A percentile compares a stretch with the other conserved stretches of the same genome.
Conservation (phyloP, 1,140 invertebrate species). For the Homalodisca vitripennis region DNA sequence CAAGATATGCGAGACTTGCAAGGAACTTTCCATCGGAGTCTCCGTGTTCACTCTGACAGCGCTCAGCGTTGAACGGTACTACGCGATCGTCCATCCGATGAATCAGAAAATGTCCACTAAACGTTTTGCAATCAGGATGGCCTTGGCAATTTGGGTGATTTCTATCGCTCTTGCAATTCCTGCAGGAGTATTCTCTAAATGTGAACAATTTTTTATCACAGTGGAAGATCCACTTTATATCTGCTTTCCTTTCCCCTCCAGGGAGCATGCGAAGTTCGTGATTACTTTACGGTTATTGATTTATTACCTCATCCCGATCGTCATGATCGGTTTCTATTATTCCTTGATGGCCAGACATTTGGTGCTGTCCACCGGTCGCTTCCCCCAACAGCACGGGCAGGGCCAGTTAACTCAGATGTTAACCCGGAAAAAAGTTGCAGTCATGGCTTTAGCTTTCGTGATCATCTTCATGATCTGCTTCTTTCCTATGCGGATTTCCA, state of each 20-base stretch:
- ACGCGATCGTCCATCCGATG: slow-evolving; percentile 87
- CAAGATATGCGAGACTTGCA: slow-evolving; percentile 82
- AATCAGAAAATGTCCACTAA: slow-evolving; percentile 58
- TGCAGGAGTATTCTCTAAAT: slow-evolving; percentile 71
- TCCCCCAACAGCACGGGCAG: slow-evolving; percentile 66
- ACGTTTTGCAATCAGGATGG: slow-evolving; percentile 54
- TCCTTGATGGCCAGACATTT: slow-evolving; percentile 83
- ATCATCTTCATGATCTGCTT: slow-evolving; percentile 91
- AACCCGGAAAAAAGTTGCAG: slow-evolving; percentile 69
- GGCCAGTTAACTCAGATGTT: slow-evolving; percentile 59
- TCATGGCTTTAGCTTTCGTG: slow-evolving; percentile 93
- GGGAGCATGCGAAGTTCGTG: slow-evolving; percentile 54
- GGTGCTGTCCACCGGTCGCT: slow-evolving; percentile 74
- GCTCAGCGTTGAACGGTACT: slow-evolving; percentile 86
- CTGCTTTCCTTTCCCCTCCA: slow-evolving; percentile 65
- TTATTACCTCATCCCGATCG: slow-evolving; percentile 82
- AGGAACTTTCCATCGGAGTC: slow-evolving; percentile 89
- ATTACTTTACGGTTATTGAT: slow-evolving; percentile 63
- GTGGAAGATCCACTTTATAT: slow-evolving; percentile 59
- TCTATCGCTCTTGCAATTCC: slow-evolving; percentile 78
- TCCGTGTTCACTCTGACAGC: slow-evolving; percentile 92
- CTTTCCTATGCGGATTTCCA: slow-evolving; percentile 79
- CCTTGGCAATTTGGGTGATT: slow-evolving; percentile 78
- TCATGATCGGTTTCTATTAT: slow-evolving; percentile 84
- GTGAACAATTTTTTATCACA: slow-evolving; percentile 50